These are phyloP conservation scores for Pangasianodon hypophthalmus DNA, from an alignment of 2,113 vertebrate genomes.

Conservation along the genomic window DNA sequence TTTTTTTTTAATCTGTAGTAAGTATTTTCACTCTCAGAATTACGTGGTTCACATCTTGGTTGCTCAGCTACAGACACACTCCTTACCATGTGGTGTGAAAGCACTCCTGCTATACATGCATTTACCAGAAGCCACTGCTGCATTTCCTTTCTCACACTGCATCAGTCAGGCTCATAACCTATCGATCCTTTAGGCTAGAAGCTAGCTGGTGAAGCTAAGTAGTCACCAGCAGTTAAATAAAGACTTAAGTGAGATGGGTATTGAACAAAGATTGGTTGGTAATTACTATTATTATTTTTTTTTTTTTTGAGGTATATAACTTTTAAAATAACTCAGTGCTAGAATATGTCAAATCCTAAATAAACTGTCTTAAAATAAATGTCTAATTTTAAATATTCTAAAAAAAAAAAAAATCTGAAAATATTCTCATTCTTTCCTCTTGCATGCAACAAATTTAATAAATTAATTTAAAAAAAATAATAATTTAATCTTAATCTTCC, in stretches of 20 bases:
- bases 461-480: neutral
- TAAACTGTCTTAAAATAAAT: neutral
- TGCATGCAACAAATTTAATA: neutral
- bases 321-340: neutral
- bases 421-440: conserved; percentile 20
- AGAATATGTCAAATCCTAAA: neutral
- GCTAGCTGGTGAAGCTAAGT: neutral
- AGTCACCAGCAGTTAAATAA: neutral
- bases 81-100: conserved; percentile 35
- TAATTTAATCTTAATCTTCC: conserved; percentile 22
- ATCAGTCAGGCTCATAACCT: conserved; percentile 49
- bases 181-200: neutral
- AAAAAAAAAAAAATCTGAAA: neutral
- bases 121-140: conserved; percentile 68
- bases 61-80: conserved; percentile 46
- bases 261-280: neutral
- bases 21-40: conserved; percentile 51
- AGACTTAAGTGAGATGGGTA: neutral
- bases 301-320: neutral
- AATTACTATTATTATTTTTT: too few relatives aligned
- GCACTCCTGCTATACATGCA: conserved; percentile 49
- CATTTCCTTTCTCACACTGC: conserved; percentile 68
- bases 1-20: conserved; percentile 32
- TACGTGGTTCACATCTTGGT: conserved; percentile 53
- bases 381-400: neutral